Evolutionary conservation across 1,140 invertebrate species (phyloP).

Genomic region (Hyles vespertilio): DNA sequence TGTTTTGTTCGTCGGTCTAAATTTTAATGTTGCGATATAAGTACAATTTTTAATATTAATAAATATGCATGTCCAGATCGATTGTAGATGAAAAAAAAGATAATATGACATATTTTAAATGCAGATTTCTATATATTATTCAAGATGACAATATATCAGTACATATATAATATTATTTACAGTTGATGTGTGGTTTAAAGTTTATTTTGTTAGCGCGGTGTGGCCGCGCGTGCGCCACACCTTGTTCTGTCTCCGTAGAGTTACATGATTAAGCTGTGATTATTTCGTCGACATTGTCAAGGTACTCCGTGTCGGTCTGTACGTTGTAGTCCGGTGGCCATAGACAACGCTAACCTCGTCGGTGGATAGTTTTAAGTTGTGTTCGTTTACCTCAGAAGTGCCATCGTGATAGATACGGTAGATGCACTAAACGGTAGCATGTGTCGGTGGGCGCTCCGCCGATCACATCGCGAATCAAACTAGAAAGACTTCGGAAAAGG

Average conservation of each 20-base stretch:
- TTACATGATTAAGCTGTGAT: conserved; percentile 52
- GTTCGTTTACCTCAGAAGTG: conserved; percentile 66
- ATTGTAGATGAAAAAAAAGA: conserved; percentile 41
- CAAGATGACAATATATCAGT: conserved; percentile 62
- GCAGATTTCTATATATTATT: conserved; percentile 72
- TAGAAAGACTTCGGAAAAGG: too few species aligned
- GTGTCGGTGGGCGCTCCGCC: too few species aligned
- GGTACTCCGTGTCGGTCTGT: conserved; percentile 40
- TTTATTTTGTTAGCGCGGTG: conserved; percentile 37
- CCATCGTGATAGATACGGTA: conserved; percentile 35
- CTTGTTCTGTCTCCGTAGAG: conserved; percentile 29
- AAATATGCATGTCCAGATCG: conserved; percentile 58
- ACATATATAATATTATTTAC: conserved; percentile 67
- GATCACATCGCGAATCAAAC: too few species aligned
- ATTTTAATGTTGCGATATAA: conserved; percentile 57
- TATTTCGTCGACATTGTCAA: conserved; percentile 52
- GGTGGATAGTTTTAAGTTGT: conserved; percentile 48
- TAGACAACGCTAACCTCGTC: conserved; percentile 6
- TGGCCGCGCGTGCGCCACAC: too few species aligned
- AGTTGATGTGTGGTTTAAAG: conserved; percentile 38
- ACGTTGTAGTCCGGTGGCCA: conserved; percentile 1
- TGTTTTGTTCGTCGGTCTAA: conserved; percentile 57
- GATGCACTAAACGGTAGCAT: too few species aligned
- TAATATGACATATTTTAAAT: conserved; percentile 62
- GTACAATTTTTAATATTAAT: conserved; percentile 64